Conservation (phyloP, 2,797 vertebrate genomes). For the Hemitrygon akajei region DNA sequence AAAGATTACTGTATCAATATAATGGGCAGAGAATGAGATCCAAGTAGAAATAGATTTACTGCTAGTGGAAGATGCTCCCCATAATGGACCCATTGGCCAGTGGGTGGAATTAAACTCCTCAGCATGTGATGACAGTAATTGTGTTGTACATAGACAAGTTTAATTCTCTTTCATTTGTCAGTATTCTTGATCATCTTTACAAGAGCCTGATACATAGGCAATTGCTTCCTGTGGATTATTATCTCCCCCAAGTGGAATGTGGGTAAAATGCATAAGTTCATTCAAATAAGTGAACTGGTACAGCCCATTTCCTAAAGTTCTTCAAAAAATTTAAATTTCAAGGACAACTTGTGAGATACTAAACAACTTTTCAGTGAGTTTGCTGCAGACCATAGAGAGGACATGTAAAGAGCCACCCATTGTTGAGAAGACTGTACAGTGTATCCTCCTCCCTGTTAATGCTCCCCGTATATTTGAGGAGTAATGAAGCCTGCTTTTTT, state of each 20-base stretch:
- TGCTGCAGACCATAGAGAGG: neutral
- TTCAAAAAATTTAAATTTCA: neutral
- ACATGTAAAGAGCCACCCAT: neutral
- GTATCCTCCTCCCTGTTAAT: neutral
- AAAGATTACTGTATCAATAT: too few relatives aligned
- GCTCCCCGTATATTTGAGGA: too few relatives aligned
- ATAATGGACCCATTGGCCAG: neutral
- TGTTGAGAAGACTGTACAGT: neutral
- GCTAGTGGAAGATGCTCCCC: neutral
- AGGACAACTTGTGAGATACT: neutral
- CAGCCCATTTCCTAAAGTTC: neutral
- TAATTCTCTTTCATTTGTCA: neutral
- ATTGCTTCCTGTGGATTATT: neutral
- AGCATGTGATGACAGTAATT: neutral
- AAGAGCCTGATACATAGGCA: neutral
- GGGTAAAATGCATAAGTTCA: neutral
- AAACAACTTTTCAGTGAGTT: neutral
- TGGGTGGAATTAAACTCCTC: neutral
- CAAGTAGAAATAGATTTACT: neutral
- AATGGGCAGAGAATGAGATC: neutral
- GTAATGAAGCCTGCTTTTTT: too few relatives aligned
- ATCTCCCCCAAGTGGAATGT: slow-evolving; percentile 27
- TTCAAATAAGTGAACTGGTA: neutral
- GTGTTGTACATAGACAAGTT: neutral
- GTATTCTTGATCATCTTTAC: neutral